phyloP scores from a whole-genome alignment of 2,113 vertebrate species.

The Hippocampus comes region DNA sequence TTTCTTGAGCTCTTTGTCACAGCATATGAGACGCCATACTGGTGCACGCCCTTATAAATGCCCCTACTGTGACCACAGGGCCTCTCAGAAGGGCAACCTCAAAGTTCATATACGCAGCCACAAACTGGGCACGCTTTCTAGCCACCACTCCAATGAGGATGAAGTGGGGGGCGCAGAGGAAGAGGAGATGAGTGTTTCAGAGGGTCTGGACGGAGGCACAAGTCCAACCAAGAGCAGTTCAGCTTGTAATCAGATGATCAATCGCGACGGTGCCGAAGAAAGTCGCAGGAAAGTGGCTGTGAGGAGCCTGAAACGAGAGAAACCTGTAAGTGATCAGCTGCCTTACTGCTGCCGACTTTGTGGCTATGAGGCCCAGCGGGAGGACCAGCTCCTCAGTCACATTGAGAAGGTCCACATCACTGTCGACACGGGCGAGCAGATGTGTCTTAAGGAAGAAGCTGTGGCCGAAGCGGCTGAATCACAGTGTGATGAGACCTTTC shows the following conservation, averaged over 20 bases:
- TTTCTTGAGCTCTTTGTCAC: slow-evolving; percentile 91
- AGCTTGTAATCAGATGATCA: slow-evolving; percentile 84
- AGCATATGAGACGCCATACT: slow-evolving; percentile 95
- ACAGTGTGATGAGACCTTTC: slow-evolving; percentile 78
- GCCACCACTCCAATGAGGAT: slow-evolving; percentile 78
- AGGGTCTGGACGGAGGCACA: slow-evolving; percentile 82
- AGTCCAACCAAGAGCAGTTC: slow-evolving; percentile 90
- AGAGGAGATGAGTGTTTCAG: slow-evolving; percentile 77
- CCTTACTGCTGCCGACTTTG: slow-evolving; percentile 86
- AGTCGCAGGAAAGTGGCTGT: slow-evolving; percentile 79
- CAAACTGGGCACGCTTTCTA: slow-evolving; percentile 84
- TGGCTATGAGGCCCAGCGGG: slow-evolving; percentile 78
- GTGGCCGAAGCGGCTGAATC: slow-evolving; percentile 59
- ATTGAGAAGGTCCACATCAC: slow-evolving; percentile 88
- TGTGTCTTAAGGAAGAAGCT: slow-evolving; percentile 69
- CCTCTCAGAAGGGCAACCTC: slow-evolving; percentile 93
- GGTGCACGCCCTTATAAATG: slow-evolving; percentile 95
- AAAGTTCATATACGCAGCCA: slow-evolving; percentile 95
- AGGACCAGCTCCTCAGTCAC: slow-evolving; percentile 86
- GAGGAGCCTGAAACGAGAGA: slow-evolving; percentile 81
- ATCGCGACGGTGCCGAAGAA: slow-evolving; percentile 65
- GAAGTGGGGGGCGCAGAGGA: slow-evolving; percentile 72
- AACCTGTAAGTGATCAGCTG: slow-evolving; percentile 70
- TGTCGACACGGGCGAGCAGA: slow-evolving; percentile 74
- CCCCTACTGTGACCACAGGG: slow-evolving; percentile 92